phyloP scores from a whole-genome alignment of 2,888 invertebrate species.

The Mythimna pallens region DNA sequence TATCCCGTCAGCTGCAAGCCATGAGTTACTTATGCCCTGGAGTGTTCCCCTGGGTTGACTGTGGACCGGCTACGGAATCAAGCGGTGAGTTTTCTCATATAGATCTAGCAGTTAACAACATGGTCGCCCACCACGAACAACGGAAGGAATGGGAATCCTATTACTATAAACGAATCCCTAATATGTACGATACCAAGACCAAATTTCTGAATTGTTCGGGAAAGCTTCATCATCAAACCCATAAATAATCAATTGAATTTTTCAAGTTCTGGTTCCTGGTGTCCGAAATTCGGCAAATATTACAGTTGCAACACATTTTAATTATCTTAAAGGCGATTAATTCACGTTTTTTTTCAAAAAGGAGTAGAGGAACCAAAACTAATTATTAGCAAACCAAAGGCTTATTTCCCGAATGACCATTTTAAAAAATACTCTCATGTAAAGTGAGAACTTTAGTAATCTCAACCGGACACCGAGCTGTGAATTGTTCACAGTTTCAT shows the following conservation, averaged over 20 bases:
- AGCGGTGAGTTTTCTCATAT: constrained; percentile 88
- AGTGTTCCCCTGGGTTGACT: constrained; percentile 97
- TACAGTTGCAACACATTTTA: too few species aligned
- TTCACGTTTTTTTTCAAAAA: too few species aligned
- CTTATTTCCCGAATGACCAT: background rate
- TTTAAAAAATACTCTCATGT: background rate
- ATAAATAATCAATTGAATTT: background rate
- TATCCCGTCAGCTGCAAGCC: constrained; percentile 92
- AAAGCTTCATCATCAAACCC: background rate
- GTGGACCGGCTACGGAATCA: constrained; percentile 96
- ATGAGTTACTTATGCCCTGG: constrained; percentile 96
- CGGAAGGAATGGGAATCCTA: background rate
- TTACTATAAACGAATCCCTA: too few species aligned
- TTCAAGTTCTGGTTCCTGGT: background rate
- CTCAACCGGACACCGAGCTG: background rate
- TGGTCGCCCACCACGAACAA: background rate
- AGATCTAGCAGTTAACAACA: background rate
- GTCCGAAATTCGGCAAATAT: too few species aligned
- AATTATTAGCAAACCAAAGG: too few species aligned
- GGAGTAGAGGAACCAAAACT: too few species aligned
- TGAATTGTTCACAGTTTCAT: constrained; percentile 11
- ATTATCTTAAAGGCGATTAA: too few species aligned
- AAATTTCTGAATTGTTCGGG: background rate
- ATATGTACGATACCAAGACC: too few species aligned
- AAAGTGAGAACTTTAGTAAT: background rate